A percentile compares a stretch with the other conserved stretches of the same genome.
Evolutionary conservation across 2,797 vertebrate genomes (phyloP).

Genomic region (Ataeniobius toweri): DNA sequence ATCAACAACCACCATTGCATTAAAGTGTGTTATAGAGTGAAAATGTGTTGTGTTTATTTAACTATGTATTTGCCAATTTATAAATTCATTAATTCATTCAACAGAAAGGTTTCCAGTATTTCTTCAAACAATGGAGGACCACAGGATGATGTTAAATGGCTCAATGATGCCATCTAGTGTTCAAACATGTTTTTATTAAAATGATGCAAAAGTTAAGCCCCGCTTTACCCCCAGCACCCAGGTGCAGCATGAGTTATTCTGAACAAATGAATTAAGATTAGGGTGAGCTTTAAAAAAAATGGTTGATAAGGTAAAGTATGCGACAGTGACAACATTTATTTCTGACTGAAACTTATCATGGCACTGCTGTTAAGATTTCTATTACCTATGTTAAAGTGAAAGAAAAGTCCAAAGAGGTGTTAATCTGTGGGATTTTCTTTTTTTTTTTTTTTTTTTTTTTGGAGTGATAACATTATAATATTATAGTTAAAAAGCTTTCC

Average conservation of each 20-base stretch:
- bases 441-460: background rate
- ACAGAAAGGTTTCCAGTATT: conserved; percentile 1
- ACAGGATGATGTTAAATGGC: conserved; percentile 47
- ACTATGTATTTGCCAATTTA: background rate
- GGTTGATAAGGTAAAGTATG: background rate
- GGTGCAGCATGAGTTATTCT: conserved; percentile 5
- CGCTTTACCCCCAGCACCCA: conserved; percentile 7
- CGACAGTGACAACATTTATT: background rate
- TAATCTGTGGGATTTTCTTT: background rate
- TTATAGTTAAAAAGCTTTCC: conserved; percentile 8
- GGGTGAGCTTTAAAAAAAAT: background rate
- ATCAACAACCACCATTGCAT: too few relatives aligned
- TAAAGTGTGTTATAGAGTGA: too few relatives aligned
- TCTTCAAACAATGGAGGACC: background rate
- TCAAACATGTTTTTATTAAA: background rate
- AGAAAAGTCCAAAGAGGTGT: conserved; percentile 1
- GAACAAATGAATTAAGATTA: conserved; percentile 13
- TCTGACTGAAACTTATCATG: conserved; percentile 4
- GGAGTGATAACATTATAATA: background rate
- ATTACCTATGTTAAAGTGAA: background rate
- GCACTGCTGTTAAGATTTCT: conserved; percentile 1
- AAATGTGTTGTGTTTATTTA: background rate
- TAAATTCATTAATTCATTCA: conserved; percentile 25
- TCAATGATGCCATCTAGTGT: conserved; percentile 82
- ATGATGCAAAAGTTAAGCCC: background rate